Percentiles rank a stretch among this genome's conserved stretches.
Conservation (phyloP, 2,888 invertebrate genomes). For the Mactromeris polynyma region DNA sequence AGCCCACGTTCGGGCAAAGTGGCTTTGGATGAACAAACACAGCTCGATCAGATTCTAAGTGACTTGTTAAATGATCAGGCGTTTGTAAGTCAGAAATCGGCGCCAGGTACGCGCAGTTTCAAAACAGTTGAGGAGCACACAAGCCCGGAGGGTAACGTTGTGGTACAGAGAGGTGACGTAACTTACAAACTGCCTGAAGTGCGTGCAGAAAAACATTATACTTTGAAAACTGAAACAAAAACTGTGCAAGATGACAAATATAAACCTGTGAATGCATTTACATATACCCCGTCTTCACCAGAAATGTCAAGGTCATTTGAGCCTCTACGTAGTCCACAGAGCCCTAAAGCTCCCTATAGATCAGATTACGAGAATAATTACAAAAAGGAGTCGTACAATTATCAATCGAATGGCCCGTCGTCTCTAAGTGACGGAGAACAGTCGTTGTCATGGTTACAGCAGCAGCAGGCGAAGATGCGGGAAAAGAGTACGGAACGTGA, state of each 20-base stretch:
- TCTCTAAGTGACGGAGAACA: constrained; percentile 74
- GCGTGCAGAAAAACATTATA: constrained; percentile 79
- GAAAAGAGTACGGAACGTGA: constrained; percentile 73
- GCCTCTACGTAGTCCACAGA: constrained; percentile 65
- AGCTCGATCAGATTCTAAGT: constrained; percentile 86
- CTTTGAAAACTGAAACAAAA: constrained; percentile 76
- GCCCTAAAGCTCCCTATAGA: constrained; percentile 78
- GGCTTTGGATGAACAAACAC: constrained; percentile 82
- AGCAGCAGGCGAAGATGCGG: constrained; percentile 86
- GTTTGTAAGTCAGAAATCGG: constrained; percentile 75
- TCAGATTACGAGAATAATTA: constrained; percentile 82
- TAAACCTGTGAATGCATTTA: constrained; percentile 81
- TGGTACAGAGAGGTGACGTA: constrained; percentile 81
- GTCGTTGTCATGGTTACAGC: constrained; percentile 84
- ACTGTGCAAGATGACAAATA: constrained; percentile 70
- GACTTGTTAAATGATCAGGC: constrained; percentile 85
- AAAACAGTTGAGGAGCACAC: constrained; percentile 77
- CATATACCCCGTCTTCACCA: constrained; percentile 80
- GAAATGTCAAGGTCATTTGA: constrained; percentile 70
- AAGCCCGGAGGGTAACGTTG: constrained; percentile 76
- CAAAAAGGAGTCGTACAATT: constrained; percentile 69
- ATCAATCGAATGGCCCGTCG: constrained; percentile 75
- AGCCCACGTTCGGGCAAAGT: constrained; percentile 70
- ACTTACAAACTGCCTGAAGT: constrained; percentile 81
- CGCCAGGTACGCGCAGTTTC: constrained; percentile 75